A percentile compares a stretch with the other conserved stretches of the same genome.
Evolutionary conservation across 2,797 vertebrate species (phyloP).

Genomic region (Emys orbicularis): DNA sequence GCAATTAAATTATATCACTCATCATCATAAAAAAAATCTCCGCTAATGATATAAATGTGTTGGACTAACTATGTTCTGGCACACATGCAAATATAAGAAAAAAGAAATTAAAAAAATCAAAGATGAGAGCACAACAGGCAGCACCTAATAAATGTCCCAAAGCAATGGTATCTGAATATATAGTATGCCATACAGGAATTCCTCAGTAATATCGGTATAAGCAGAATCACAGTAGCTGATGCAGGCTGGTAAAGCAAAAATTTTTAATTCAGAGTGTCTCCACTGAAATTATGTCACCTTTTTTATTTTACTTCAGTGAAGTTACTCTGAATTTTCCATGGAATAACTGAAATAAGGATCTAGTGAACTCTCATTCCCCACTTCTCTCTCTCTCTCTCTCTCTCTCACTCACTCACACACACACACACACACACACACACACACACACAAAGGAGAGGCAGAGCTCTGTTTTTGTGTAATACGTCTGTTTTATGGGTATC

Average conservation of each 20-base stretch:
- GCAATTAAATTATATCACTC: conserved; percentile 68
- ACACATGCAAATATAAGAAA: conserved; percentile 45
- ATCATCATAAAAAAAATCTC: conserved; percentile 19
- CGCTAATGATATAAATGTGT: conserved; percentile 59
- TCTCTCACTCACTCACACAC: neutral
- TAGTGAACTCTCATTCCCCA: neutral
- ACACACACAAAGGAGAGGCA: neutral
- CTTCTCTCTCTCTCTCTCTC: neutral
- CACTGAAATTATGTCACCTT: neutral
- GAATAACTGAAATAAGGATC: neutral
- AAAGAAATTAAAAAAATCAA: conserved; percentile 22
- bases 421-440: neutral
- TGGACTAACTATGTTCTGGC: conserved; percentile 54
- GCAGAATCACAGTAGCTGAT: accelerated
- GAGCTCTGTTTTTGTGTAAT: neutral
- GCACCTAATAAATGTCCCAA: neutral
- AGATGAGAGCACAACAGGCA: neutral
- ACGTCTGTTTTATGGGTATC: neutral
- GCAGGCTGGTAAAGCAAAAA: neutral
- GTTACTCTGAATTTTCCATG: neutral
- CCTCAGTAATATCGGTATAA: neutral
- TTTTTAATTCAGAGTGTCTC: neutral
- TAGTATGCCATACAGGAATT: neutral
- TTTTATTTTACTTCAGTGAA: accelerated
- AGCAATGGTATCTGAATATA: neutral